These are phyloP conservation scores for Stramonita haemastoma DNA, from an alignment of 2,888 invertebrate species.

Conservation along the genomic window DNA sequence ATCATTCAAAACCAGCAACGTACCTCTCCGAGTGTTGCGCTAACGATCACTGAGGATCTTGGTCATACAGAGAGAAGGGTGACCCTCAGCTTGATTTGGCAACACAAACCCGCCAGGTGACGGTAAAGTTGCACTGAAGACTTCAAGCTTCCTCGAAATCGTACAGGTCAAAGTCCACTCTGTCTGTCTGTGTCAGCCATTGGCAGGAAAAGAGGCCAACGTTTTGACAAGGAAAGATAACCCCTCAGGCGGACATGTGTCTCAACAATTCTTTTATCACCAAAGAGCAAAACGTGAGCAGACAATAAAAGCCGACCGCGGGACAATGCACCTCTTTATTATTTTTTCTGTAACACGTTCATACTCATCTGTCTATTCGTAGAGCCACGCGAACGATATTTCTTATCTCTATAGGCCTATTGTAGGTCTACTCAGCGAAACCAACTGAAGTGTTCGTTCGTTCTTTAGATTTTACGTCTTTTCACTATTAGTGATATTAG, in stretches of 20 bases:
- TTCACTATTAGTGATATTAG: too few relatives aligned
- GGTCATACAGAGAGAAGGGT: neutral
- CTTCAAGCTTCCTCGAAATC: too few relatives aligned
- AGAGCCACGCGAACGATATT: neutral
- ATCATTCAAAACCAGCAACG: too few relatives aligned
- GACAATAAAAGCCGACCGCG: neutral
- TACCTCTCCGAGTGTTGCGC: too few relatives aligned
- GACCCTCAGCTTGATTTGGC: conserved; percentile 6
- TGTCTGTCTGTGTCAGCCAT: conserved; percentile 15
- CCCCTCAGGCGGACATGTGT: neutral
- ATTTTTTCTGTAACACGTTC: neutral
- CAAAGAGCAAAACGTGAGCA: conserved; percentile 19
- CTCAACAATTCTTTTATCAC: neutral
- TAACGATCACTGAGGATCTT: neutral
- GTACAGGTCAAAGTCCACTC: conserved; percentile 41
- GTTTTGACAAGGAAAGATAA: conserved; percentile 35
- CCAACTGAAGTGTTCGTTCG: neutral
- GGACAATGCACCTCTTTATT: neutral
- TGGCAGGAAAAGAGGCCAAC: conserved; percentile 33
- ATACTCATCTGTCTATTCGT: neutral
- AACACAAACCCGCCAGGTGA: too few relatives aligned
- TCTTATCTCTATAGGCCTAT: neutral
- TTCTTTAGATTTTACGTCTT: too few relatives aligned
- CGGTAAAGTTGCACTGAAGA: too few relatives aligned
- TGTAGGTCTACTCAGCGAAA: neutral